These are phyloP conservation scores for Xanthorhoe spadicearia DNA, from an alignment of 2,888 invertebrate genomes.

Conservation along the genomic window DNA sequence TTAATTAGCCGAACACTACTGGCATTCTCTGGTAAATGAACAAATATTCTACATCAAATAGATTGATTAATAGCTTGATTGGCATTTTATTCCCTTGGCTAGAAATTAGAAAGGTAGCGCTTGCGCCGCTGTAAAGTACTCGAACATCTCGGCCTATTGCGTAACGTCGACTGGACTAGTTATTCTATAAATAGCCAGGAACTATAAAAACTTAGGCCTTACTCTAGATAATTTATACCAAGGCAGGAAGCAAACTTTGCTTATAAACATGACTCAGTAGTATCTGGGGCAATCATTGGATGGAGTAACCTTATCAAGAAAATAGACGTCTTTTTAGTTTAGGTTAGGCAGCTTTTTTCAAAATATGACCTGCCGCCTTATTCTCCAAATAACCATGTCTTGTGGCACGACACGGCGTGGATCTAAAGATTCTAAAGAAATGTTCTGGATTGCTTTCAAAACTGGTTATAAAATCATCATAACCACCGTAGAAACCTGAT, in stretches of 20 bases:
- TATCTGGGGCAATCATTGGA: too few species aligned
- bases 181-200: slow-evolving; percentile 2
- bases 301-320: too few species aligned
- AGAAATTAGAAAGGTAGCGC: slow-evolving; percentile 1
- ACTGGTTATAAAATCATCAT: not conserved
- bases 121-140: not conserved
- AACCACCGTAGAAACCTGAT: not conserved
- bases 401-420: too few species aligned
- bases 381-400: too few species aligned
- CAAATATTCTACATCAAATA: not conserved
- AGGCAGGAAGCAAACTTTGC: not conserved
- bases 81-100: not conserved
- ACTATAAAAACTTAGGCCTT: not conserved
- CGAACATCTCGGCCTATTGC: not conserved
- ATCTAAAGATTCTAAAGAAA: not conserved
- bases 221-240: not conserved
- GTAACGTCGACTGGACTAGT: not conserved
- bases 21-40: not conserved
- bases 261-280: too few species aligned
- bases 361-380: too few species aligned
- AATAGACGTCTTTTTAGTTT: too few species aligned
- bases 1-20: not conserved
- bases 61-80: not conserved
- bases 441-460: not conserved
- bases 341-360: too few species aligned